phyloP scores from a whole-genome alignment of 2,888 invertebrate species.

The Amiota mariae region DNA sequence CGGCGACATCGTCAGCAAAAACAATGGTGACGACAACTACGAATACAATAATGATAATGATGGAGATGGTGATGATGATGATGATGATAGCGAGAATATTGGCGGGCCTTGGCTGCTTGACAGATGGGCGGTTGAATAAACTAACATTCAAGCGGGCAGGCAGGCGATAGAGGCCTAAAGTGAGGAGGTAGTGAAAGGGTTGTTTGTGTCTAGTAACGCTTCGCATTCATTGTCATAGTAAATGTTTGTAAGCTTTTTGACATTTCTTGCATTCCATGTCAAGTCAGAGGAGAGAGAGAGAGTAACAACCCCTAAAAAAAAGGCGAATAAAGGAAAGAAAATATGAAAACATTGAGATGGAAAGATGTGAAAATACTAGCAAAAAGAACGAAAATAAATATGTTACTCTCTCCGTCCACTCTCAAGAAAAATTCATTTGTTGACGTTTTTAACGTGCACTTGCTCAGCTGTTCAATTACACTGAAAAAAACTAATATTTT shows the following conservation, averaged over 20 bases:
- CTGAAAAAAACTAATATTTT: conserved; percentile 3
- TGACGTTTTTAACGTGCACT: too few species aligned
- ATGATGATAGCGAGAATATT: too few species aligned
- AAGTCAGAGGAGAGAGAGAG: not conserved
- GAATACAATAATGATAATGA: too few species aligned
- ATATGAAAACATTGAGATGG: not conserved
- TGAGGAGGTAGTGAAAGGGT: too few species aligned
- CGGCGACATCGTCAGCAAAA: not conserved
- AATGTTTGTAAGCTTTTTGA: not conserved
- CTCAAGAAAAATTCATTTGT: too few species aligned
- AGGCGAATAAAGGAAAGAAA: not conserved
- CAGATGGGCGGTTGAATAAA: too few species aligned
- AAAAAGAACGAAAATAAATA: conserved; percentile 23
- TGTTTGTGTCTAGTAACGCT: too few species aligned
- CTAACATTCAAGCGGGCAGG: too few species aligned
- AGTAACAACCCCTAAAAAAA: conserved; percentile 8
- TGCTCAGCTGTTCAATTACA: not conserved
- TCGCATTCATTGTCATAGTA: not conserved
- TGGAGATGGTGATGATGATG: too few species aligned
- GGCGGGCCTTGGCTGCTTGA: too few species aligned
- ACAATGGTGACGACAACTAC: too few species aligned
- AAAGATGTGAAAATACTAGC: conserved; percentile 10
- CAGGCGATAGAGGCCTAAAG: too few species aligned
- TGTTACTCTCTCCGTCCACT: not conserved
- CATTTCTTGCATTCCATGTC: conserved; percentile 5